A percentile compares a stretch with the other conserved stretches of the same genome.
Conservation (phyloP, 64 coral and sea anemone genomes). For the Pocillopora damicornis region DNA sequence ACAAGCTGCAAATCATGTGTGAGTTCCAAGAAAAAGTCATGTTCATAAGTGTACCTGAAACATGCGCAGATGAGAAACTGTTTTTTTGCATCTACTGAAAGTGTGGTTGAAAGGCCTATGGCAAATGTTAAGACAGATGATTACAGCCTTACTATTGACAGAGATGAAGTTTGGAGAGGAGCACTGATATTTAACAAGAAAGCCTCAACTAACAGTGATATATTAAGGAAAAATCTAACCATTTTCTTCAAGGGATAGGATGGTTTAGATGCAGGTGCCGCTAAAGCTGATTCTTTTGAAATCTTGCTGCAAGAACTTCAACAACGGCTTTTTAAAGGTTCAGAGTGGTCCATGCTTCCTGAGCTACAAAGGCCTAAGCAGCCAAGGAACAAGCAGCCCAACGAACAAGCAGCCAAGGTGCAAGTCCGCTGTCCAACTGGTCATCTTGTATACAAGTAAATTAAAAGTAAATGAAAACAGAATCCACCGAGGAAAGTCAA, state of each 20-base stretch:
- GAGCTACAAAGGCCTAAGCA: background rate
- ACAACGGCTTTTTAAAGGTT: slow-evolving; percentile 21
- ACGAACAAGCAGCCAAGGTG: too few species aligned
- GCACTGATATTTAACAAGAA: slow-evolving; percentile 38
- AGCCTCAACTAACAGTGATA: slow-evolving; percentile 6
- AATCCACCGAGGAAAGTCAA: too few species aligned
- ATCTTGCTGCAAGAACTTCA: background rate
- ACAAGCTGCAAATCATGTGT: slow-evolving; percentile 17
- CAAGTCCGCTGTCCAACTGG: too few species aligned
- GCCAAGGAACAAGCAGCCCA: too few species aligned
- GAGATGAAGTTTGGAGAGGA: slow-evolving; percentile 38
- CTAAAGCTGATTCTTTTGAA: slow-evolving; percentile 18
- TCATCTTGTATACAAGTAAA: too few species aligned
- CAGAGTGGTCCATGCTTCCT: background rate
- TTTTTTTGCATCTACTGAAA: slow-evolving; percentile 22
- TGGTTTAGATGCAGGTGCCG: slow-evolving; percentile 17
- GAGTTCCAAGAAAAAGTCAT: background rate
- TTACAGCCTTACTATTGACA: slow-evolving; percentile 27
- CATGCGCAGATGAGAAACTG: background rate
- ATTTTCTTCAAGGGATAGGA: slow-evolving; percentile 34
- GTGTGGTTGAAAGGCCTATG: slow-evolving; percentile 15
- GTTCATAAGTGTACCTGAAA: background rate
- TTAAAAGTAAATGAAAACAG: too few species aligned
- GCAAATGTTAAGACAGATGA: slow-evolving; percentile 3
- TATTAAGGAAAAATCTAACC: slow-evolving; percentile 25